These are phyloP conservation scores for Eupeodes corollae DNA, from an alignment of 1,140 invertebrate genomes.

Conservation along the genomic window DNA sequence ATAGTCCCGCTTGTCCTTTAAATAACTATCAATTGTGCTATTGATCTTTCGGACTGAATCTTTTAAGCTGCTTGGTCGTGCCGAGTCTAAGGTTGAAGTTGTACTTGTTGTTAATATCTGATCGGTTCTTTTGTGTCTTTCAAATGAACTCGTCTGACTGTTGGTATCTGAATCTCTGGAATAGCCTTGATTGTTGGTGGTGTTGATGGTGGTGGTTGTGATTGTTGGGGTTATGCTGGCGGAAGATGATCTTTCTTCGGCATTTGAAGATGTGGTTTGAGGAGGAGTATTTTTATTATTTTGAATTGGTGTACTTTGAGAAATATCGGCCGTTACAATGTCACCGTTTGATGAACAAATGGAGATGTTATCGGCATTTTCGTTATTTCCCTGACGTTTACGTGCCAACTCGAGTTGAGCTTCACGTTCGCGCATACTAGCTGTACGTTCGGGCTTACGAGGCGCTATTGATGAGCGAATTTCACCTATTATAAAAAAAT, in stretches of 20 bases:
- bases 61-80: slow-evolving; percentile 30
- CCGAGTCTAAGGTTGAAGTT: slow-evolving; percentile 9
- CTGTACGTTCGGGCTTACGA: slow-evolving; percentile 66
- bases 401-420: slow-evolving; percentile 47
- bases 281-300: not conserved
- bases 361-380: slow-evolving; percentile 34
- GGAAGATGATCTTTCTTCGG: not conserved
- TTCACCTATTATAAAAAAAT: slow-evolving; percentile 46
- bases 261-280: slow-evolving; percentile 2
- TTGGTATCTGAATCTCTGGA: slow-evolving; percentile 2
- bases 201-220: slow-evolving; percentile 6
- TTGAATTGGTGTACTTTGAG: not conserved
- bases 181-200: slow-evolving; percentile 8
- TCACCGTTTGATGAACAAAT: slow-evolving; percentile 39
- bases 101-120: not conserved
- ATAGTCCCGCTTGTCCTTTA: slow-evolving; percentile 35
- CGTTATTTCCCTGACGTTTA: slow-evolving; percentile 31
- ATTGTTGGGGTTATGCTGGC: not conserved
- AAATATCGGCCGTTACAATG: slow-evolving; percentile 21
- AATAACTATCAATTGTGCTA: slow-evolving; percentile 35
- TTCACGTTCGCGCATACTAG: slow-evolving; percentile 65
- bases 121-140: slow-evolving; percentile 23
- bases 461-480: slow-evolving; percentile 63
- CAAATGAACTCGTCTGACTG: slow-evolving; percentile 29
- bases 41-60: slow-evolving; percentile 36